Percentiles rank a stretch among this genome's conserved stretches.
Evolutionary conservation across 2,113 vertebrate species (phyloP).

Genomic region (Hippoglossus stenolepis): DNA sequence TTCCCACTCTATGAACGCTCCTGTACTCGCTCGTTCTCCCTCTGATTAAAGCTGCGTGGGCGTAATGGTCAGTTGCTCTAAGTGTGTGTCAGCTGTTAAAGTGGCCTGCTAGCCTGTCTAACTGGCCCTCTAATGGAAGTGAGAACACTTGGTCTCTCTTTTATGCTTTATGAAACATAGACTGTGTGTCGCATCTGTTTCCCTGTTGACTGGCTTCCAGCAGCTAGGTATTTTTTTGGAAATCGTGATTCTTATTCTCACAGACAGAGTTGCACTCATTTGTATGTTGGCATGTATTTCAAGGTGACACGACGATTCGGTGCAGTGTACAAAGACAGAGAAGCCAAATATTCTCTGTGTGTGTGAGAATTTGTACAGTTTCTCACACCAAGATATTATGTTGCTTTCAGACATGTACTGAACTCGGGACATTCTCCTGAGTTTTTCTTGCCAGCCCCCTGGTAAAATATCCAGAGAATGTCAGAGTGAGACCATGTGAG

Average conservation of each 20-base stretch:
- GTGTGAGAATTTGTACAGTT: not conserved
- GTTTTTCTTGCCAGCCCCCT: not conserved
- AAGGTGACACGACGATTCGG: not conserved
- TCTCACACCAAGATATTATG: not conserved
- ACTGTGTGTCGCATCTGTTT: constrained; percentile 38
- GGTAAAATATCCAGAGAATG: too few relatives aligned
- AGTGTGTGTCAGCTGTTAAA: constrained; percentile 66
- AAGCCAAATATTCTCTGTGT: not conserved
- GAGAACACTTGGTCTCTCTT: constrained; percentile 35
- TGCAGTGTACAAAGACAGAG: not conserved
- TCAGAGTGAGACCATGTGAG: too few relatives aligned
- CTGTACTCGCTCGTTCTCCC: constrained; percentile 33
- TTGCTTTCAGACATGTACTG: not conserved
- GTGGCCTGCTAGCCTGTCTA: constrained; percentile 35
- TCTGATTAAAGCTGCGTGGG: constrained; percentile 52
- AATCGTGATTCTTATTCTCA: constrained; percentile 17
- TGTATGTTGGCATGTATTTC: not conserved
- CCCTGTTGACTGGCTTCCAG: constrained; percentile 22
- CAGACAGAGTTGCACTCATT: not conserved
- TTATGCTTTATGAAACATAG: constrained; percentile 9
- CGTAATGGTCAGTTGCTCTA: constrained; percentile 66
- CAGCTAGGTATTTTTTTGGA: not conserved
- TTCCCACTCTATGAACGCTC: constrained; percentile 21
- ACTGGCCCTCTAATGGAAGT: constrained; percentile 55
- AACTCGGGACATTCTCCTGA: not conserved